phyloP scores from a whole-genome alignment of 2,888 invertebrate species.

The Sericinus montela region DNA sequence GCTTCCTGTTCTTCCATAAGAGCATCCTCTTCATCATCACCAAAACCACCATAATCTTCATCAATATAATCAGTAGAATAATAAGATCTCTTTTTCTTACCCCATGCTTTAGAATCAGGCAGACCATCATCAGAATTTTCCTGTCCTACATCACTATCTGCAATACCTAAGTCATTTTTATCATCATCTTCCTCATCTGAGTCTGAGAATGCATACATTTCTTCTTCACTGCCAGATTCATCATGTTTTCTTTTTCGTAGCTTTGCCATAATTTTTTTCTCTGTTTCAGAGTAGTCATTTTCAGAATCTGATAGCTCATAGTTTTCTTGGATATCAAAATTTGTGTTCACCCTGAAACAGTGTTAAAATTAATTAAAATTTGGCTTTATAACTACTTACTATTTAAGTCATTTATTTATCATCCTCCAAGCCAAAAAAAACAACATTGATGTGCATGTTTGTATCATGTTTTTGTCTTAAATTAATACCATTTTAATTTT shows the following conservation, averaged over 20 bases:
- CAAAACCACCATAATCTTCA: slow-evolving; percentile 87
- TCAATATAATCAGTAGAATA: slow-evolving; percentile 95
- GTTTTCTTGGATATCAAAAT: slow-evolving; percentile 68
- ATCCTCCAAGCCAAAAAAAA: too few relatives aligned
- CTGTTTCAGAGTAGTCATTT: slow-evolving; percentile 83
- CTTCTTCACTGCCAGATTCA: slow-evolving; percentile 80
- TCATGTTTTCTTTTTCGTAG: slow-evolving; percentile 74
- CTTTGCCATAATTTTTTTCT: slow-evolving; percentile 81
- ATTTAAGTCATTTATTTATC: too few relatives aligned
- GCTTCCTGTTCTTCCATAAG: slow-evolving; percentile 91
- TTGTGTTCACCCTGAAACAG: slow-evolving; percentile 58
- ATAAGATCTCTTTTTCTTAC: slow-evolving; percentile 86
- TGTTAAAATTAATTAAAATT: slow-evolving; percentile 6
- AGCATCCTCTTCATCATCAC: slow-evolving; percentile 84
- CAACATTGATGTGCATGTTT: too few relatives aligned
- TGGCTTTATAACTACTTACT: neutral
- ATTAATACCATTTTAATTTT: too few relatives aligned
- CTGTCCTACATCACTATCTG: slow-evolving; percentile 87
- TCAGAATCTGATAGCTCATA: slow-evolving; percentile 86
- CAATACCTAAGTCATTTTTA: slow-evolving; percentile 70
- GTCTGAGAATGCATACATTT: slow-evolving; percentile 81
- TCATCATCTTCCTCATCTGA: slow-evolving; percentile 66
- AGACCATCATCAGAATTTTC: slow-evolving; percentile 83
- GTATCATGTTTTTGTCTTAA: too few relatives aligned
- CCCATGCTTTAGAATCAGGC: slow-evolving; percentile 93